Evolutionary conservation across 2,113 vertebrate genomes (phyloP), one percentile per base, ranked within the genome.

Genomic region (Sceloporus tristichus): DNA sequence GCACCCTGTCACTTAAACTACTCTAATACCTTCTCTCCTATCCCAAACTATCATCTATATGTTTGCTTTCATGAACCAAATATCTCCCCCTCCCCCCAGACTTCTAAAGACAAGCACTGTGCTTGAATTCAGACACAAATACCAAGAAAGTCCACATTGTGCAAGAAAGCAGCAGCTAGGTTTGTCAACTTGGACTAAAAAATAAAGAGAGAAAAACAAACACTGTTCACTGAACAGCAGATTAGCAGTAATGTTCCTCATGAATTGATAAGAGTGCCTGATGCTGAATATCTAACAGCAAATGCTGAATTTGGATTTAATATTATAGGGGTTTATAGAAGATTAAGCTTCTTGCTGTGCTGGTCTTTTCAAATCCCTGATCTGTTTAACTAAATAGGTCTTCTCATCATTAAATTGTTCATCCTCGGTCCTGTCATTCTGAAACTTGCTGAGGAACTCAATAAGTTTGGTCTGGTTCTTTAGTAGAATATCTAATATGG

Each of bases 331-430:
- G 92, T 92, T 95, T 95, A 87, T 54, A 91, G 94, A 89, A 92
- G 91, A 94, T 97, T 97, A 99, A 96, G 98, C 98, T 94, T 99
- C 98, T 96, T 98, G 98, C 89, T 98, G 98, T 74, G 97, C 96
- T 82, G 98, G 98, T 98, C 98, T 98, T 97, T 99, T 99, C 96
- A 99, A 98, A 97, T 99, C 98, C 97, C 98, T 97, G 97, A 99
- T 99, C 97, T 99, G 98, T 98, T 99, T 99, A 95, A 99, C 98
- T 97, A 99, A 97, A 97, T 99, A 99, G 96, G 98, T 99, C 97
- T 99, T 99, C 98, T 99, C 98, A 13, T 99, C 98, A 19, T 98
- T 98, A 96, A 99, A 99, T 91, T 99, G 98, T 97, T 99, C 98
- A 9, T 99, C 98, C 94, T 99, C 98, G 88, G 98, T 98, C 95